Conservation (phyloP, 2,113 vertebrate species). For the Ramphastos sulfuratus region DNA sequence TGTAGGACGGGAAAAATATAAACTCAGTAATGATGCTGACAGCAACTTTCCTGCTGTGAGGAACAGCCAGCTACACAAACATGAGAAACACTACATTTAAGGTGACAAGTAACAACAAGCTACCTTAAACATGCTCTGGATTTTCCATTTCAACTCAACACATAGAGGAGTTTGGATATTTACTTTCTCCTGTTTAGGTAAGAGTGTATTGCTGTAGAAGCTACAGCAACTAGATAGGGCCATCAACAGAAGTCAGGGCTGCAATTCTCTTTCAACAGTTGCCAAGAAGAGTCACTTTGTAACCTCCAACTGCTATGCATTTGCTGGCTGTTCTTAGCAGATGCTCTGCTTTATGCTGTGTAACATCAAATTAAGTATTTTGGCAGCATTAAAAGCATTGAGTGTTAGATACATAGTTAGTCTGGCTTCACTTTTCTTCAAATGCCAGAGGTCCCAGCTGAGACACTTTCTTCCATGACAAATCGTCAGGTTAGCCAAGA, state of each 20-base stretch:
- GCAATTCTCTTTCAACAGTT: background rate
- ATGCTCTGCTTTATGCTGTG: background rate
- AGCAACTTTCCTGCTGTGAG: background rate
- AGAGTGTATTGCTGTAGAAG: background rate
- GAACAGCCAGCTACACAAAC: fast-evolving
- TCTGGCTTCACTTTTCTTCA: background rate
- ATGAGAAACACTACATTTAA: background rate
- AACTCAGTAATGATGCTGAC: background rate
- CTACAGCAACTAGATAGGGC: background rate
- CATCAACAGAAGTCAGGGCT: background rate
- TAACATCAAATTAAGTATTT: background rate
- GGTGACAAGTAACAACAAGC: background rate
- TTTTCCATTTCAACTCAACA: background rate
- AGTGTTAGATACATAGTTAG: background rate
- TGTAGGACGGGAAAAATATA: conserved; percentile 14
- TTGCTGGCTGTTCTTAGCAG: background rate
- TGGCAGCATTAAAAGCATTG: background rate
- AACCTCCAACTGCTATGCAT: background rate
- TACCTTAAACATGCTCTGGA: fast-evolving
- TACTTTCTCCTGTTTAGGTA: background rate
- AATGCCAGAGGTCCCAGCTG: background rate
- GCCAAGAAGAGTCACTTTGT: background rate
- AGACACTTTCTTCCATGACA: background rate
- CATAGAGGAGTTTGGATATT: background rate
- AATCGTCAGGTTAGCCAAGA: background rate